A percentile compares a stretch with the other conserved stretches of the same genome.
Conservation (phyloP, 1,140 invertebrate genomes). For the Mactra quadrangularis region DNA sequence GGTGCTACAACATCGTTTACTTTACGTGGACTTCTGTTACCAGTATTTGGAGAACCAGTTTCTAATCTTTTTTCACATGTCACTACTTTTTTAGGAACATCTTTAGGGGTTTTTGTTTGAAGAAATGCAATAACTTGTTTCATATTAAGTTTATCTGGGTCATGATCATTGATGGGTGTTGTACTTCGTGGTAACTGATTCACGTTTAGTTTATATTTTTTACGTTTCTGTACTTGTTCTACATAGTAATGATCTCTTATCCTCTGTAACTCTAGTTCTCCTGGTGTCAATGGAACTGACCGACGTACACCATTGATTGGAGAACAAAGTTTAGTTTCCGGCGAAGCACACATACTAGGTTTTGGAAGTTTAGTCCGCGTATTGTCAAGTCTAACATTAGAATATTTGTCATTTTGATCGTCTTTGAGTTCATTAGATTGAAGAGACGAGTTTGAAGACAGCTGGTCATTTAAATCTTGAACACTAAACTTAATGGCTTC, state of each 20-base stretch:
- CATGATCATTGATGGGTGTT: conserved; percentile 76
- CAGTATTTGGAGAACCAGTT: background rate
- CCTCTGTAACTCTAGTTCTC: conserved; percentile 68
- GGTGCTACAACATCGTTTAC: background rate
- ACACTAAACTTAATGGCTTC: conserved; percentile 59
- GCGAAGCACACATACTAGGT: conserved; percentile 53
- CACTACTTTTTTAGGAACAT: conserved; percentile 39
- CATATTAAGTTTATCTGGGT: conserved; percentile 78
- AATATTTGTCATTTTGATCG: conserved; percentile 24
- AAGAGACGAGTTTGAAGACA: conserved; percentile 44
- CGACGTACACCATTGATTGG: conserved; percentile 55
- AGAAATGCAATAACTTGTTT: conserved; percentile 77
- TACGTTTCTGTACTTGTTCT: conserved; percentile 64
- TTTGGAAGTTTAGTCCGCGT: conserved; percentile 61
- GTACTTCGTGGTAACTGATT: conserved; percentile 75
- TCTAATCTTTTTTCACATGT: conserved; percentile 12
- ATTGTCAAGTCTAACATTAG: conserved; percentile 31
- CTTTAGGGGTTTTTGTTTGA: conserved; percentile 62
- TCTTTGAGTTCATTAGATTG: conserved; percentile 45
- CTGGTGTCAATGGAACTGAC: conserved; percentile 62
- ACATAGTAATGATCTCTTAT: conserved; percentile 61
- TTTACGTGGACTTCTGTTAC: background rate
- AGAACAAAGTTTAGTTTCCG: conserved; percentile 13
- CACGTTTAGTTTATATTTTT: conserved; percentile 73
- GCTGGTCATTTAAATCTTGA: conserved; percentile 57